Percentiles rank a stretch among this genome's conserved stretches.
phyloP scores from a whole-genome alignment of 1,140 invertebrate species.

The Thaumetopoea pityocampa region DNA sequence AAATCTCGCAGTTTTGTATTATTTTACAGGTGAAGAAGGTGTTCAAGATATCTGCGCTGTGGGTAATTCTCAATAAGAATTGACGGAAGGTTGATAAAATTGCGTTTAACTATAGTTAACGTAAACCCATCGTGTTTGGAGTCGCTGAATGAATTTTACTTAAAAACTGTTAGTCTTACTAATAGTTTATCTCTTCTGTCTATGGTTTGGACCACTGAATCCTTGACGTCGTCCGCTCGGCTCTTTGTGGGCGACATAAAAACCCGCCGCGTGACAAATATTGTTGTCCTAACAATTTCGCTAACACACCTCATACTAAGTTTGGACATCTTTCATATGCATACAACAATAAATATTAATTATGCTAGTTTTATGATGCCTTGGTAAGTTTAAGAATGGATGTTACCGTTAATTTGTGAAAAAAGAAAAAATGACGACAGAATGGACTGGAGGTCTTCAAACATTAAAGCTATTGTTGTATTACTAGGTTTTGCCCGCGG shows the following conservation, averaged over 20 bases:
- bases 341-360: conserved; percentile 23
- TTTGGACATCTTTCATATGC: conserved; percentile 14
- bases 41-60: too few relatives aligned
- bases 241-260: conserved; percentile 35
- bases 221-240: conserved; percentile 7
- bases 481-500: conserved; percentile 11
- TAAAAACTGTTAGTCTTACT: too few relatives aligned
- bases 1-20: too few relatives aligned
- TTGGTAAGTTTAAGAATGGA: conserved; percentile 9
- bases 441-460: too few relatives aligned
- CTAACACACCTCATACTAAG: conserved; percentile 11
- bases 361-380: conserved; percentile 14
- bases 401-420: conserved; percentile 9
- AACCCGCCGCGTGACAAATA: conserved; percentile 28
- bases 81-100: too few relatives aligned
- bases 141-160: too few relatives aligned
- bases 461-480: conserved; percentile 4
- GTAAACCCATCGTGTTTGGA: too few relatives aligned
- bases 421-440: conserved; percentile 9
- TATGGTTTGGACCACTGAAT: conserved; percentile 10
- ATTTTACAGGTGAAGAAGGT: too few relatives aligned
- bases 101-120: too few relatives aligned
- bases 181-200: conserved; percentile 1
- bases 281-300: conserved; percentile 34
- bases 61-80: too few relatives aligned